Evolutionary conservation across 1,140 invertebrate genomes (phyloP), one percentile per base, ranked within the genome.

Genomic region (Drosophila triauraria): DNA sequence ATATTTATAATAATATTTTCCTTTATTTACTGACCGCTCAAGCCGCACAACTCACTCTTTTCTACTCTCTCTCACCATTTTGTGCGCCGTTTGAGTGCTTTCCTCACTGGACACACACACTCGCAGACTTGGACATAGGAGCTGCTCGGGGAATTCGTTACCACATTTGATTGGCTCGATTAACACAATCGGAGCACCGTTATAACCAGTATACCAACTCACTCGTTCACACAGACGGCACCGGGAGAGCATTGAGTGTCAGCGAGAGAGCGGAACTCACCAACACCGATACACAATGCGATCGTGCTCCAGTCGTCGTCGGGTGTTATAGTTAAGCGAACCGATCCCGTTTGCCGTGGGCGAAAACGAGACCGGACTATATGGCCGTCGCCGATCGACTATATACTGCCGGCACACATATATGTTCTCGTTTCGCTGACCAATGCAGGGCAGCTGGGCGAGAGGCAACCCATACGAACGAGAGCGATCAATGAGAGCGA

Each of bases 141-240:
- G 48, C 48, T 25, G 38, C 62, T 70, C 17, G 40, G 61, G 23
- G 62, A 60, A 47, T 78, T 58, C 84, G 79, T 90, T 90, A 76
- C 76, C 77, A 91, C 80, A 91, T 91, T 91, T 91, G 90, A 91
- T 91, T 91, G 90, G 90, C 90, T 91, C 85, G 90, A 91, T 91
- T 91, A 90, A 90, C 91, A 84, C 90, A 91, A 91, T 91, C 90
- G 85, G 90, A 91, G 82, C 90, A 91, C 80, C 90, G 90, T 91
- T 90, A 83, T 79, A 86, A 90, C 79, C 83, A 83, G 78, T 82
- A 87, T 83, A 70, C 59, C 64, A 60, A 65, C 61, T 56, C 74
- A 76, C 79, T 63, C 32, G 53, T 8, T 54, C 75, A 62, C 60
- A 76, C 80, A 59, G 70, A 48, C 25, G 15, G 9, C 8, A n/a